Evolutionary conservation across 2,888 invertebrate species (phyloP).

Genomic region (Dorcus parallelipipedus): DNA sequence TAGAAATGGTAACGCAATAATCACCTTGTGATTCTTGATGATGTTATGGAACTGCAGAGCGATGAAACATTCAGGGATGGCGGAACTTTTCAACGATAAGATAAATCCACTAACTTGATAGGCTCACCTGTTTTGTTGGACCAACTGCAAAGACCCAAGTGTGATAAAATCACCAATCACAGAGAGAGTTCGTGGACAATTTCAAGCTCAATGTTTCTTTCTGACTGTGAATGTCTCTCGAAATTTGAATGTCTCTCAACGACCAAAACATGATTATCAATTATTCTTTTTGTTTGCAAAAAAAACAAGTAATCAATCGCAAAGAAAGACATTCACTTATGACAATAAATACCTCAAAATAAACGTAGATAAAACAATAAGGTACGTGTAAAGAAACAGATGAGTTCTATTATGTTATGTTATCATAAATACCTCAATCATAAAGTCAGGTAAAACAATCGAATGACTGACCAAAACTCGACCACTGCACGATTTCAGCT

Average conservation of each 20-base stretch:
- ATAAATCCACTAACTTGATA: constrained; percentile 20
- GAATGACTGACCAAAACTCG: constrained; percentile 25
- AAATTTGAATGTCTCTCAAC: not conserved
- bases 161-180: constrained; percentile 24
- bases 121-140: constrained; percentile 40
- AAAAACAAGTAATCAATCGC: not conserved
- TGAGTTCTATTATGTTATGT: not conserved
- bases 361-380: constrained; percentile 20
- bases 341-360: constrained; percentile 25
- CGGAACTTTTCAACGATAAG: not conserved
- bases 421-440: constrained; percentile 25
- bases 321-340: not conserved
- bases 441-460: constrained; percentile 20
- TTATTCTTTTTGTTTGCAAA: too few species aligned
- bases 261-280: too few species aligned
- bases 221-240: not conserved
- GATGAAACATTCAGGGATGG: not conserved
- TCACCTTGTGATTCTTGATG: constrained; percentile 26
- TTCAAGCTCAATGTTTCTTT: constrained; percentile 1
- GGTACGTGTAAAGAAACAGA: not conserved
- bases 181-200: constrained; percentile 6
- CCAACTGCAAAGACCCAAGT: constrained; percentile 37
- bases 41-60: not conserved
- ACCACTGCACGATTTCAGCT: constrained; percentile 28
- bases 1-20: constrained; percentile 21